These are phyloP conservation scores for Pocillopora damicornis DNA, from an alignment of 64 coral and sea anemone genomes.

Conservation along the genomic window DNA sequence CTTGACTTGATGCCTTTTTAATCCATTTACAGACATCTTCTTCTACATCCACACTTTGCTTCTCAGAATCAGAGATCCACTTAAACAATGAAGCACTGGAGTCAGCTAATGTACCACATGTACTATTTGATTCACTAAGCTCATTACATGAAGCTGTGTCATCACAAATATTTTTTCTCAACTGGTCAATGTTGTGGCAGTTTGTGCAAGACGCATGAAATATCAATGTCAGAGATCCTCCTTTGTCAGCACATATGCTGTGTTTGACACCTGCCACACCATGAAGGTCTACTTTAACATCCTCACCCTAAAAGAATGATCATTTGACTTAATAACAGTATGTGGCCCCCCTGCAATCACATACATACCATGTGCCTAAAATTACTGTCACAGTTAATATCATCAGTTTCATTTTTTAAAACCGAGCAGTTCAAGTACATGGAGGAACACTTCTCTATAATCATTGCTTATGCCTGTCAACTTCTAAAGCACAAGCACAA, in stretches of 20 bases:
- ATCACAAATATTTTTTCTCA: neutral
- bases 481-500: too few species aligned
- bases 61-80: neutral
- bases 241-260: neutral
- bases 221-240: neutral
- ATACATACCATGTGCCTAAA: too few species aligned
- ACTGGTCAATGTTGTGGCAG: neutral
- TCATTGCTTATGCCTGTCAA: too few species aligned
- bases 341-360: too few species aligned
- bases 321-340: neutral
- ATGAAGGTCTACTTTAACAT: neutral
- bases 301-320: neutral
- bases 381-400: too few species aligned
- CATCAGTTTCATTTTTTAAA: too few species aligned
- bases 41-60: neutral
- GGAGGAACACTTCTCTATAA: too few species aligned
- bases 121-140: neutral
- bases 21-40: conserved; percentile 26
- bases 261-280: conserved; percentile 32
- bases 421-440: too few species aligned
- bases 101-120: too few species aligned
- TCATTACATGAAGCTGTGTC: neutral
- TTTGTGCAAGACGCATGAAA: conserved; percentile 1
- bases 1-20: neutral
- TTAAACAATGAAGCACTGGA: too few species aligned